These are phyloP conservation scores for Agapostemon virescens DNA, from an alignment of 2,888 invertebrate genomes.

Conservation along the genomic window DNA sequence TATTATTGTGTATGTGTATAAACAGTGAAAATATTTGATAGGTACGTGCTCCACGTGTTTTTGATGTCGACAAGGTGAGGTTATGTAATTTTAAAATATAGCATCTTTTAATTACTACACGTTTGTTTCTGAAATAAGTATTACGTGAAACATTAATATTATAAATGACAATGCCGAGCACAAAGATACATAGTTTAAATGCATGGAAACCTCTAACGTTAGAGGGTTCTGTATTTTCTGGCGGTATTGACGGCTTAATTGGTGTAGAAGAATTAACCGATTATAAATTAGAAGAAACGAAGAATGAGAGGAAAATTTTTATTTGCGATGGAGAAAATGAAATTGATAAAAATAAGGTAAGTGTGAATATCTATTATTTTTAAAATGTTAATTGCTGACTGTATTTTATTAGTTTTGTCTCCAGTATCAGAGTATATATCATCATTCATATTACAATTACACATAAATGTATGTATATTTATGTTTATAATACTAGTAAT, in stretches of 20 bases:
- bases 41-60: constrained; percentile 12
- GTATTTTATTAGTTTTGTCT: too few relatives aligned
- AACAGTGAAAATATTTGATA: not conserved
- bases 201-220: constrained; percentile 86
- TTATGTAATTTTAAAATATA: not conserved
- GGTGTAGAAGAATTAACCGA: constrained; percentile 90
- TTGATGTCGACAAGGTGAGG: constrained; percentile 7
- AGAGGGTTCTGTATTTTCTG: constrained; percentile 82
- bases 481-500: too few relatives aligned
- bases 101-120: not conserved
- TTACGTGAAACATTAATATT: not conserved
- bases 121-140: constrained; percentile 1
- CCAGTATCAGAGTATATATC: too few relatives aligned
- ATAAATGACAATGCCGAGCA: constrained; percentile 48
- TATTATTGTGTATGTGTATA: not conserved
- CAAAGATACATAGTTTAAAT: constrained; percentile 52
- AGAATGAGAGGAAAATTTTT: constrained; percentile 31
- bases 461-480: too few relatives aligned
- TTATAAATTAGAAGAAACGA: constrained; percentile 82
- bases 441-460: too few relatives aligned
- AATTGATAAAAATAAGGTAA: constrained; percentile 38
- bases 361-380: not conserved
- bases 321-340: constrained; percentile 9
- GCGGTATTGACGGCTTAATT: constrained; percentile 85
- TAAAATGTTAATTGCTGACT: not conserved